Base-by-base conservation (phyloP, 2,797 vertebrate species). In the Manis javanica region DNA sequence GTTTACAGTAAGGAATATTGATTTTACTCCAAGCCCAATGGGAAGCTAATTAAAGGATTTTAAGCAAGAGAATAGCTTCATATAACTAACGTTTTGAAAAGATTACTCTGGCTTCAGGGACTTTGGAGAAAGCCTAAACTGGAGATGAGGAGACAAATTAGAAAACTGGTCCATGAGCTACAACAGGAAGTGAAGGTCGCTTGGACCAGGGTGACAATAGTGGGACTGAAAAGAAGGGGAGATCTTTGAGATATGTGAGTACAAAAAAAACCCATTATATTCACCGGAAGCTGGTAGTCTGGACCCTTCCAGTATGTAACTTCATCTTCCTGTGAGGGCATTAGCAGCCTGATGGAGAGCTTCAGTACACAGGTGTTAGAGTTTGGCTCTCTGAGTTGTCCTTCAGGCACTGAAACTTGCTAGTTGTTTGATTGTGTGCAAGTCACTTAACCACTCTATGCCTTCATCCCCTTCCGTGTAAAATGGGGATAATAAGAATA, bases 41-140 rank as follows among this genome's bases (percentile, higher is more conserved):
- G 83, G n/a, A 85, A 75, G 8, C 39, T 71, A 46, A 15, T 12
- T 79, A 53, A 51, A 72, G 18, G 11, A 39, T 61, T 79, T 57
- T 42, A 64, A 79, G 53, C 34, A 59, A 31, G 66, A 94, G 23
- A 85, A 68, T 57, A 66, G 13, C 37, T 5, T 90, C 4, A 71
- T n/a, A 31, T 37, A 68, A 77, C 87, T 75, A 75, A 69, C 57
- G 49, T 74, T 74, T 94, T 63, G 77, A 85, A 83, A 86, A 49
- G 34, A 93, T 69, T 29, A 16, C 24, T 93, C 18, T 57, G 37
- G 19, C 53, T 74, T 95, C 78, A 74, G 19, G 14, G 24, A 31
- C 74, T 84, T 87, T 42, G 53, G 24, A 74, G 5, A 71, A 97
- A 66, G n/a, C 21, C 7, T 72, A 63, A 95, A 83, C 42, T 92